Conservation (phyloP, 2,797 vertebrate species). For the Characodon lateralis region DNA sequence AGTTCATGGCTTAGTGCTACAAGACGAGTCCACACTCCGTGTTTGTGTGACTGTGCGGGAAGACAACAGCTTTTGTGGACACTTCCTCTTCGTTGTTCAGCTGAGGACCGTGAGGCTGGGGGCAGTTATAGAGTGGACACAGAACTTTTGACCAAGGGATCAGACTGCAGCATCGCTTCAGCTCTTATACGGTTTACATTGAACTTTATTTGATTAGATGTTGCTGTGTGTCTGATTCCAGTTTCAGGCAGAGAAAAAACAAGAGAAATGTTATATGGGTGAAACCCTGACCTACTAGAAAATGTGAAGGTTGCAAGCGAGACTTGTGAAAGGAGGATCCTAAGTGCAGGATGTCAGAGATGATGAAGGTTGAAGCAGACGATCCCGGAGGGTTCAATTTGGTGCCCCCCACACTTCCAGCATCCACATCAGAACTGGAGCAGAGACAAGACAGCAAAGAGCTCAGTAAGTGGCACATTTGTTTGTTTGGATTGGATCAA, state of each 20-base stretch:
- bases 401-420: background rate
- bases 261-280: no score
- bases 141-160: no score
- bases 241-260: no score
- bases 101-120: no score
- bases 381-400: background rate
- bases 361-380: background rate
- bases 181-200: no score
- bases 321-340: background rate
- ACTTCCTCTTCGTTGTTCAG: no score
- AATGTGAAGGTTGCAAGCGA: background rate
- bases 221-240: no score
- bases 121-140: no score
- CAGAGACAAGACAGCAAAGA: background rate
- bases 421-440: background rate
- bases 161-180: no score
- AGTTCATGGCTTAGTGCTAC: background rate
- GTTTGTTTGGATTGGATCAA: background rate
- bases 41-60: no score
- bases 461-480: background rate
- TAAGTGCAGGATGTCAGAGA: background rate
- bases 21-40: background rate
- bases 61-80: no score
- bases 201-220: no score
- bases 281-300: background rate